These are phyloP conservation scores for Eurystomus glaucurus DNA, from an alignment of 2,797 vertebrate species.

Conservation along the genomic window DNA sequence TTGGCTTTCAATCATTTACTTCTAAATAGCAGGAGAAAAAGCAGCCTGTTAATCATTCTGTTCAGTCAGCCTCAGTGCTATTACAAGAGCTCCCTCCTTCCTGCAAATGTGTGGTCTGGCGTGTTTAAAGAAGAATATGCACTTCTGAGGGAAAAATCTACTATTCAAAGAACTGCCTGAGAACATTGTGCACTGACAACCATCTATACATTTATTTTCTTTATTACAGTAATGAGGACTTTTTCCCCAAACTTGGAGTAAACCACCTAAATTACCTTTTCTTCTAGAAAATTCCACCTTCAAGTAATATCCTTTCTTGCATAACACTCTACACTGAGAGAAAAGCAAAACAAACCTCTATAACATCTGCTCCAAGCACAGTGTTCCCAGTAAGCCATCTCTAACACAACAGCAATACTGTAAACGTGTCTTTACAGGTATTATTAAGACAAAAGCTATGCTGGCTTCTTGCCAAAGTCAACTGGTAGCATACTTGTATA, in stretches of 20 bases:
- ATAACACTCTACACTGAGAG: not conserved
- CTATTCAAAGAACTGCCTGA: not conserved
- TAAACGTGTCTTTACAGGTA: not conserved
- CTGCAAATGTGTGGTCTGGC: not conserved
- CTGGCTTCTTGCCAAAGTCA: not conserved
- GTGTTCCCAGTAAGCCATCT: not conserved
- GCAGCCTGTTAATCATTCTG: not conserved
- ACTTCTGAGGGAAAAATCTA: not conserved
- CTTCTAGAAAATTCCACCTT: not conserved
- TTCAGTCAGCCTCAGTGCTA: not conserved
- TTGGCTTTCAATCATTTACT: not conserved
- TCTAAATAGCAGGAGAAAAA: slow-evolving; percentile 5
- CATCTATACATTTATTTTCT: not conserved
- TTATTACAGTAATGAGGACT: not conserved
- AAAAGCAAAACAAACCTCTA: not conserved
- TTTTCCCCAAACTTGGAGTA: not conserved
- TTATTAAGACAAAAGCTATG: not conserved
- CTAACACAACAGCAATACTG: not conserved
- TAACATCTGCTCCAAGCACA: not conserved
- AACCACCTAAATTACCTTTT: not conserved
- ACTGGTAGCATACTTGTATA: not conserved
- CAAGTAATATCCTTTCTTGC: not conserved
- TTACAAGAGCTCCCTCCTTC: not conserved
- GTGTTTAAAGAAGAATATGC: not conserved
- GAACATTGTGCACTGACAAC: not conserved